Base-by-base conservation (phyloP, 2,113 vertebrate genomes). In the Stigmatopora nigra region DNA sequence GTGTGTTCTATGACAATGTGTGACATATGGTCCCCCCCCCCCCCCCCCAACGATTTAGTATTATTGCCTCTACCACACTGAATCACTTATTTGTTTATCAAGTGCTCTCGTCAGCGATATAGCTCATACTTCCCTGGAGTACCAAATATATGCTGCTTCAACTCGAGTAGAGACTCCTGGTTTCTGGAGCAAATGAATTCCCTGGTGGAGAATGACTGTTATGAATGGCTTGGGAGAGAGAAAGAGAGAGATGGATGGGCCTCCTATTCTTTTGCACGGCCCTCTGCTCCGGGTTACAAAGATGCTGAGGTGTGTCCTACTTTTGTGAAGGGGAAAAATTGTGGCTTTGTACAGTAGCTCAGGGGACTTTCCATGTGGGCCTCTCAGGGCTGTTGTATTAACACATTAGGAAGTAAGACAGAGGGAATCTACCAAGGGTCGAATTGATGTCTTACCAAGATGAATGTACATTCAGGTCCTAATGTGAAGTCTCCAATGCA, bases 151-250 rank as follows among this genome's bases (percentile, higher is more conserved):
- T 78, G 57, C 71, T 78, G 63, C 76, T 56, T 65, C 74, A 53
- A 36, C 70, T 72, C 71, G 16, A 9, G 13, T 45, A 62, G 63
- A 81, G 72, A 72, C 19, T 71, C 68, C 78, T 79, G 72, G 63
- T 81, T 87, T 84, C 75, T 79, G 75, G 79, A 82, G 76, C 79
- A 89, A 89, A 88, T 87, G 17, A 83, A 84, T 77, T 87, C 78
- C 82, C 79, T 68, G 78, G 72, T 81, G 79, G 68, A 79, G 73
- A 70, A 74, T 48, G 80, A 81, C 82, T 84, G 81, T 88, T 86
- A 87, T 87, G 85, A 88, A 88, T 88, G 77, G 74, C 31, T 49
- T 63, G 64, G 67, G 25, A 31, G 14, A 7, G 14, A 56, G 53
- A 56, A 49, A 66, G 65, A 60, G 65, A 60, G 78, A 87, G 85